Evolutionary conservation across 2,113 vertebrate genomes (phyloP), one percentile per base, ranked within the genome.

Genomic region (Petrocephalus microphthalmus): DNA sequence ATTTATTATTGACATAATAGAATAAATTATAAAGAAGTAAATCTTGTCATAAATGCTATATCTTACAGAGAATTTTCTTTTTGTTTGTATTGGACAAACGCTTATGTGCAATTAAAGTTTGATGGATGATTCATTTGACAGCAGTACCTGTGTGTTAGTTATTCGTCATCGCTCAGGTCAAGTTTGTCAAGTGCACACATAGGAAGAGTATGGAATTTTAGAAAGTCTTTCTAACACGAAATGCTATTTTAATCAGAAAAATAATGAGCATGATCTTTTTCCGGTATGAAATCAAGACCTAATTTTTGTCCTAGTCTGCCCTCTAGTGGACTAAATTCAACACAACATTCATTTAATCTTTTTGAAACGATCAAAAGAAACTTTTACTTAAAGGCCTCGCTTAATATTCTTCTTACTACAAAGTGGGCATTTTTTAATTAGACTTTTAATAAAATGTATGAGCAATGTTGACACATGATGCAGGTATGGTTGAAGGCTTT

Each of bases 81-180:
- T 92, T 86, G 91, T 94, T 93, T 92, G 91, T 94, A 89, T 89
- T 93, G 93, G 94, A 91, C 91, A 91, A 91, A 90, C 88, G 84
- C 88, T 90, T 87, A 87, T 87, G 89, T 91, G 87, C 71, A 84
- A 90, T 82, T 91, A 89, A 88, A 91, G 87, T 87, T 89, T 89
- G 78, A 89, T 89, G 89, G 88, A 56, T 87, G 85, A 87, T 49
- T 87, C 85, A 33, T 60, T 86, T 57, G 19, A 47, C 33, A 42
- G 17, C 19, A 86, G 33, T 47, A 45, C 85, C 20, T 86, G 20
- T 47, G 8, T 45, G 29, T 64, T 45, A 64, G 8, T 20, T 54
- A 33, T 85, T 56, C 13, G 8, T 56, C 54, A 29, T 19, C 29
- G 33, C 29, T 74, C 71, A 78, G 71, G 29, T 78, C 33, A 6